These are phyloP conservation scores for Gallinago jamesoni DNA, from an alignment of 2,113 vertebrate species.

Conservation along the genomic window DNA sequence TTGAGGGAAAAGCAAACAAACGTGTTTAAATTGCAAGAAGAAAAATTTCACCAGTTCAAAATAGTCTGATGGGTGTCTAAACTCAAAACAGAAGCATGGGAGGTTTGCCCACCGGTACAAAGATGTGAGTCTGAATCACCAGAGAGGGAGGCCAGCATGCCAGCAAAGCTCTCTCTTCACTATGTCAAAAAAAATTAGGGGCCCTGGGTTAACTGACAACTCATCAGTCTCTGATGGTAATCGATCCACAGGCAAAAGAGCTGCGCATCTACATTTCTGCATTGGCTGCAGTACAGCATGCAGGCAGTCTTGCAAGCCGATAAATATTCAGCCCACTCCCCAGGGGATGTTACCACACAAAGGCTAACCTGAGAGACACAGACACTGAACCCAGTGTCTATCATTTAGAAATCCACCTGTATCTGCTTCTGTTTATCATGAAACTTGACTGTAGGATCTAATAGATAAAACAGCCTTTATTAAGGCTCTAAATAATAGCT, in stretches of 20 bases:
- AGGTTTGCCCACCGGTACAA: not conserved
- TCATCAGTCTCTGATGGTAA: not conserved
- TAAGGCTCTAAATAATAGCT: conserved; percentile 8
- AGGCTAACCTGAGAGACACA: not conserved
- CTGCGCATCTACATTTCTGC: not conserved
- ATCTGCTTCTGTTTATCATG: not conserved
- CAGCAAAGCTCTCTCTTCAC: not conserved
- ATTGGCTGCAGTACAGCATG: not conserved
- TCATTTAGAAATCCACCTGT: not conserved
- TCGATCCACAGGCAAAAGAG: not conserved
- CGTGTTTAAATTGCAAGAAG: not conserved
- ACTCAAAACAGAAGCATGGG: conserved; percentile 47
- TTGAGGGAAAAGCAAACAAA: conserved; percentile 37
- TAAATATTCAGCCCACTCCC: not conserved
- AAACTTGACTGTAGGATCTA: not conserved
- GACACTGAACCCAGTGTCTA: not conserved
- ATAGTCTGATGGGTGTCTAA: conserved; percentile 1
- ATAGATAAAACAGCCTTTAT: not conserved
- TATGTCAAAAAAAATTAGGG: not conserved
- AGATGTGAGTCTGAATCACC: not conserved
- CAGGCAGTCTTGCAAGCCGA: not conserved
- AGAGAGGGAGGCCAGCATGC: not conserved
- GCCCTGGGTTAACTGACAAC: not conserved
- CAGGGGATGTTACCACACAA: not conserved
- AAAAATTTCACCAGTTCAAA: conserved; percentile 18